Conservation (phyloP, 2,797 vertebrate species). For the Cephalopachus bancanus region DNA sequence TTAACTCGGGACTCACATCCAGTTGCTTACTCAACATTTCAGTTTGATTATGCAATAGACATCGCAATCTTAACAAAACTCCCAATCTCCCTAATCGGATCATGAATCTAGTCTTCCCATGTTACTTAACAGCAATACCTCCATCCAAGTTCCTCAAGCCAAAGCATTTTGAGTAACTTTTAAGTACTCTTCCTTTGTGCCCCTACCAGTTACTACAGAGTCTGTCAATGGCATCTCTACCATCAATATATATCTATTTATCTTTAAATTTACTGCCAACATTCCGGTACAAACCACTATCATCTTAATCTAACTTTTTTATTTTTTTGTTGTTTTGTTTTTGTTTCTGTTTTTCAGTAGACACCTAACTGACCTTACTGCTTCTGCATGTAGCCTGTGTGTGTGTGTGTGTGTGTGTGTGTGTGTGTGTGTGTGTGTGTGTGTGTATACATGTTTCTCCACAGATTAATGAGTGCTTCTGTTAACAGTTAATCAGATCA, state of each 20-base stretch:
- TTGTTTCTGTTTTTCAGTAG: too few species aligned
- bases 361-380: not conserved
- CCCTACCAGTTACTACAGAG: not conserved
- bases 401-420: too few species aligned
- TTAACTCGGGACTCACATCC: not conserved
- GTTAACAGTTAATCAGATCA: not conserved
- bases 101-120: not conserved
- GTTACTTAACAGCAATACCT: not conserved
- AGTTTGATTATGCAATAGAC: not conserved
- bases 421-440: too few species aligned
- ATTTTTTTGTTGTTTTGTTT: too few species aligned
- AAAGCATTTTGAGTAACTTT: not conserved
- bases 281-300: rapidly evolving
- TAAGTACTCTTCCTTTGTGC: not conserved
- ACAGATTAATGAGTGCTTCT: not conserved
- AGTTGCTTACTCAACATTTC: not conserved
- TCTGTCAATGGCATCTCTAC: not conserved
- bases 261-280: not conserved
- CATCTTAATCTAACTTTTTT: not conserved
- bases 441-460: not conserved
- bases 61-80: not conserved
- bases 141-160: not conserved
- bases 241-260: not conserved
- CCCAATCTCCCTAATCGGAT: not conserved
- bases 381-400: not conserved